Conservation (phyloP, 2,113 vertebrate species). For the Dasypus novemcinctus region DNA sequence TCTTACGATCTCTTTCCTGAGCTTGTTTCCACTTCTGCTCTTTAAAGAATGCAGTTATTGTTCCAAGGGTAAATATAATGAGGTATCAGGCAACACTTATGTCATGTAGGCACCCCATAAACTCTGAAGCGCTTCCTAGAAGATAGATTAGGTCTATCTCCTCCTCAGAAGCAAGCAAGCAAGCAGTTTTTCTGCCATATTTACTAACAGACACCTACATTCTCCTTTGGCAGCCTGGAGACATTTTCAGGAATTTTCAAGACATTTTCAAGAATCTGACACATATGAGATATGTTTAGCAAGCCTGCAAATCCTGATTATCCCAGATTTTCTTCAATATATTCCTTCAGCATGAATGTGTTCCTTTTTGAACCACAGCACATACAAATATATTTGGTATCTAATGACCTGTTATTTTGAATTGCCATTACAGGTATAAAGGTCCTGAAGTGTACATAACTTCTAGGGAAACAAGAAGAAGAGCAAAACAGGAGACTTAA, state of each 20-base stretch:
- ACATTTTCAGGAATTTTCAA: too few relatives aligned
- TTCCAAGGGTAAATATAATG: conserved; percentile 51
- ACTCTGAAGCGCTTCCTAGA: conserved; percentile 33
- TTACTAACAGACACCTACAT: not conserved
- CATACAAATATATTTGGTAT: not conserved
- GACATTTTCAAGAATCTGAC: not conserved
- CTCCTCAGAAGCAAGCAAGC: not conserved
- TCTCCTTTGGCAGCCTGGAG: not conserved
- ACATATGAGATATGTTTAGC: not conserved
- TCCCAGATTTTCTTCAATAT: not conserved
- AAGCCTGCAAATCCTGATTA: not conserved
- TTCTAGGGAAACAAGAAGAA: not conserved
- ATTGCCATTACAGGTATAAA: not conserved
- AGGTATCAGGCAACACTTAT: conserved; percentile 9
- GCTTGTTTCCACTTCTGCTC: conserved; percentile 1
- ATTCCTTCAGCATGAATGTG: not conserved
- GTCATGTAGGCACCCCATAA: not conserved
- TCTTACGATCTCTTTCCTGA: conserved; percentile 37
- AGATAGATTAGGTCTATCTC: too few relatives aligned
- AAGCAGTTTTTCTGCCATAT: not conserved
- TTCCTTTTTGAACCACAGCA: not conserved
- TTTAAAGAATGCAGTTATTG: conserved; percentile 50
- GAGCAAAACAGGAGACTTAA: not conserved
- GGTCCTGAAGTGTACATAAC: not conserved
- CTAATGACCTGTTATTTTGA: not conserved